Percentiles rank a stretch among this genome's conserved stretches.
Evolutionary conservation across 2,888 invertebrate genomes (phyloP).

Genomic region (Amblyjoppa proteus): DNA sequence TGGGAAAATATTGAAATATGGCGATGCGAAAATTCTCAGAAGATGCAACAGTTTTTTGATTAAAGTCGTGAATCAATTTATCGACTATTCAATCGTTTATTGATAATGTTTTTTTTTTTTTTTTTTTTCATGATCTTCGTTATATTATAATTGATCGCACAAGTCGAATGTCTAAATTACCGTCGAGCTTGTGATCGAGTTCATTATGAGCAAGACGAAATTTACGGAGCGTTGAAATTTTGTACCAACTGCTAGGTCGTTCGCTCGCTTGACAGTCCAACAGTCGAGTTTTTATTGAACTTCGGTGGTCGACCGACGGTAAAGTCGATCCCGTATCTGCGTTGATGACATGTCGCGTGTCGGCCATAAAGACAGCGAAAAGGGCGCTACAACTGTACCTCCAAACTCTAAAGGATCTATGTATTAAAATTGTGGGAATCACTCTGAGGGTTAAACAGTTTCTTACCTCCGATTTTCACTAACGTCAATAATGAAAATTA

Average conservation of each 20-base stretch:
- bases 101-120: neutral
- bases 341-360: too few species aligned
- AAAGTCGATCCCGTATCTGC: conserved; percentile 5
- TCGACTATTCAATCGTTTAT: neutral
- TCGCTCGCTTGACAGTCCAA: neutral
- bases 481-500: neutral
- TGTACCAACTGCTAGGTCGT: neutral
- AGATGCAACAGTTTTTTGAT: neutral
- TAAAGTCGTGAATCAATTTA: neutral
- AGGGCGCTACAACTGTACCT: too few species aligned
- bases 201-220: neutral
- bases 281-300: neutral
- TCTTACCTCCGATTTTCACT: neutral
- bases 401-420: too few species aligned
- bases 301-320: neutral
- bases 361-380: too few species aligned
- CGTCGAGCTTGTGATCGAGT: neutral
- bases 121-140: neutral
- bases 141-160: neutral
- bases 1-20: neutral
- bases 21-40: neutral
- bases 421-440: neutral
- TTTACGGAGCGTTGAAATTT: neutral
- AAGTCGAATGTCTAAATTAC: neutral
- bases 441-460: neutral